Conservation (phyloP, 2,888 invertebrate genomes). For the Netelia fuscicornis region DNA sequence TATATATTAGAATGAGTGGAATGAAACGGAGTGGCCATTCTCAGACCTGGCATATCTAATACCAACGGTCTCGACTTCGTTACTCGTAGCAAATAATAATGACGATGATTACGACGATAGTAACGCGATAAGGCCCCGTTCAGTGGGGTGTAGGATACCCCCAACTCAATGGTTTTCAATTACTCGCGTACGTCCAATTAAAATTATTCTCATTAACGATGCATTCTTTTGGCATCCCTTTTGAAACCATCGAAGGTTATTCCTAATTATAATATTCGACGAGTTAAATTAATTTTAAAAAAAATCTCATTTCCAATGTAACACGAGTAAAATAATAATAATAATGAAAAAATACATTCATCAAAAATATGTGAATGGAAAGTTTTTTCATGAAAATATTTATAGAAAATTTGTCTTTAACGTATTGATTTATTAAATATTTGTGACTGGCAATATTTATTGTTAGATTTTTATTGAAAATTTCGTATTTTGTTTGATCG, state of each 20-base stretch:
- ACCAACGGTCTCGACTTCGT: conserved; percentile 1
- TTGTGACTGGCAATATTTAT: too few relatives aligned
- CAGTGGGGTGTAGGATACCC: not conserved
- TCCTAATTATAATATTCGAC: not conserved
- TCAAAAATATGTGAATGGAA: too few relatives aligned
- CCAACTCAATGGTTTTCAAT: not conserved
- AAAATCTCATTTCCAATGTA: not conserved
- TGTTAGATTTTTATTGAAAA: too few relatives aligned
- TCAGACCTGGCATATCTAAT: conserved; percentile 8
- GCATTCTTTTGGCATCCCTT: not conserved
- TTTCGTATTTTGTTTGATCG: too few relatives aligned
- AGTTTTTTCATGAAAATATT: too few relatives aligned
- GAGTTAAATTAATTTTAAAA: not conserved
- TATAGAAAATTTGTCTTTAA: too few relatives aligned
- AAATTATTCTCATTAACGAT: not conserved
- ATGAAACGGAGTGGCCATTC: not conserved
- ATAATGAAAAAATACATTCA: not conserved
- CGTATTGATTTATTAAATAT: too few relatives aligned
- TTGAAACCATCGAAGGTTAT: not conserved
- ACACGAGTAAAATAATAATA: not conserved
- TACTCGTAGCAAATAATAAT: conserved; percentile 3
- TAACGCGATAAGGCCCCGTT: conserved; percentile 6
- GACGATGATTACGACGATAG: not conserved
- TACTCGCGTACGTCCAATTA: not conserved
- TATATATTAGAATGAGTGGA: too few relatives aligned